A percentile compares a stretch with the other conserved stretches of the same genome.
Evolutionary conservation across 2,113 vertebrate species (phyloP).

Genomic region (Pelecanus crispus): DNA sequence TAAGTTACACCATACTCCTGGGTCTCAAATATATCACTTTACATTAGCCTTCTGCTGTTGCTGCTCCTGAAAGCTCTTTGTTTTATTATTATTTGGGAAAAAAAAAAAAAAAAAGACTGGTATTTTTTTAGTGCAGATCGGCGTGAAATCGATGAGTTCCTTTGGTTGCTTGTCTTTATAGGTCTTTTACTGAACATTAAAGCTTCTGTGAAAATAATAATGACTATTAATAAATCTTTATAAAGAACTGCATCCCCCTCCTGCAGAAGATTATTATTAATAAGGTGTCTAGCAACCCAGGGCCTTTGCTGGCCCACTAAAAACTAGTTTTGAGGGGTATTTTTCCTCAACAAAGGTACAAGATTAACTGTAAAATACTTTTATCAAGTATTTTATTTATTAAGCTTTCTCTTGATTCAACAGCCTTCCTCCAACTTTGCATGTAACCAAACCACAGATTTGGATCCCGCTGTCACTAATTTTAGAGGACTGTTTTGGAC

Average conservation of each 20-base stretch:
- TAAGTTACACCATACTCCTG: constrained; percentile 76
- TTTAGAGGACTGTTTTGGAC: background rate
- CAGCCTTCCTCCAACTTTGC: background rate
- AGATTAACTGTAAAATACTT: constrained; percentile 21
- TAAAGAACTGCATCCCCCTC: background rate
- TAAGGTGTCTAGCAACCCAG: background rate
- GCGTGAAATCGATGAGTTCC: constrained; percentile 34
- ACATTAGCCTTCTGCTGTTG: constrained; percentile 69
- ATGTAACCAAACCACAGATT: background rate
- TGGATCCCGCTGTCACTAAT: background rate
- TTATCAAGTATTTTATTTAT: no score
- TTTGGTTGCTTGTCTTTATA: constrained; percentile 47
- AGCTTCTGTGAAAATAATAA: constrained; percentile 35
- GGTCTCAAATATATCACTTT: constrained; percentile 81
- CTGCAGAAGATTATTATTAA: constrained; percentile 33
- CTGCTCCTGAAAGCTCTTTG: constrained; percentile 75
- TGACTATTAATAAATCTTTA: constrained; percentile 38
- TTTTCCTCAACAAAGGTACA: constrained; percentile 1
- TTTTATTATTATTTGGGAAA: constrained; percentile 68
- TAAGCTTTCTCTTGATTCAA: background rate
- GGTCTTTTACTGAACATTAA: constrained; percentile 39
- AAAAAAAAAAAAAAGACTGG: background rate
- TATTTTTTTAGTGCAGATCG: constrained; percentile 26
- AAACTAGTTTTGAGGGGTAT: background rate
- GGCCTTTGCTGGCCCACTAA: background rate